Evolutionary conservation across 2,797 vertebrate species (phyloP).

Genomic region (Rhinoraja longicauda): DNA sequence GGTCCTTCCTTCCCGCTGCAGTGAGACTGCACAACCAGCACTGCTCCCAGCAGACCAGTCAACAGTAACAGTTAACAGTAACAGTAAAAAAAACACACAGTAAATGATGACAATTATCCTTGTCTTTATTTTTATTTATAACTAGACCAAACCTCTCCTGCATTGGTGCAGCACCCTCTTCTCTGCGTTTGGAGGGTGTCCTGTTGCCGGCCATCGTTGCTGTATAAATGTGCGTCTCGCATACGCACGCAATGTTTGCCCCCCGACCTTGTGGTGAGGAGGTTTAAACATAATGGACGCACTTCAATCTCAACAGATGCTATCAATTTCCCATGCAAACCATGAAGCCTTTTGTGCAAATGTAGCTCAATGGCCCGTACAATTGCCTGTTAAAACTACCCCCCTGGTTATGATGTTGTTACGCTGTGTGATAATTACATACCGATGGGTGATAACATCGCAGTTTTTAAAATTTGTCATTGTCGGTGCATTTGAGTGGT

Average conservation of each 20-base stretch:
- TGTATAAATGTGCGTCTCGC: not conserved
- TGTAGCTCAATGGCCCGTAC: not conserved
- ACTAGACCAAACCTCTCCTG: too few relatives aligned
- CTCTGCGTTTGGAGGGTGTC: not conserved
- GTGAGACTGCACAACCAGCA: too few relatives aligned
- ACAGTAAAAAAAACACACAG: too few relatives aligned
- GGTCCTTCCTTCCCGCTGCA: too few relatives aligned
- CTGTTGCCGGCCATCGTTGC: not conserved
- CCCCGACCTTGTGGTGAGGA: not conserved
- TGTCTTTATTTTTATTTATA: too few relatives aligned
- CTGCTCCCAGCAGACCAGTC: too few relatives aligned
- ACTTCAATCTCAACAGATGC: not conserved
- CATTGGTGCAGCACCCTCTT: too few relatives aligned
- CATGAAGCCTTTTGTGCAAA: not conserved
- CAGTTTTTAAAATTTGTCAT: not conserved
- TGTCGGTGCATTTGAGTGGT: not conserved
- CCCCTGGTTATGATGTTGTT: not conserved
- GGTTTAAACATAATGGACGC: not conserved
- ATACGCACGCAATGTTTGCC: not conserved
- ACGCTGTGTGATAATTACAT: not conserved
- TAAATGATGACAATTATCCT: too few relatives aligned
- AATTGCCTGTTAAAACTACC: not conserved
- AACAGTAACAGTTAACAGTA: too few relatives aligned
- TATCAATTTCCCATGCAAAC: not conserved
- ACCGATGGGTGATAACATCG: not conserved